Conservation (phyloP, 92 coral and sea anemone genomes). For the Palythoa heliodiscus region DNA sequence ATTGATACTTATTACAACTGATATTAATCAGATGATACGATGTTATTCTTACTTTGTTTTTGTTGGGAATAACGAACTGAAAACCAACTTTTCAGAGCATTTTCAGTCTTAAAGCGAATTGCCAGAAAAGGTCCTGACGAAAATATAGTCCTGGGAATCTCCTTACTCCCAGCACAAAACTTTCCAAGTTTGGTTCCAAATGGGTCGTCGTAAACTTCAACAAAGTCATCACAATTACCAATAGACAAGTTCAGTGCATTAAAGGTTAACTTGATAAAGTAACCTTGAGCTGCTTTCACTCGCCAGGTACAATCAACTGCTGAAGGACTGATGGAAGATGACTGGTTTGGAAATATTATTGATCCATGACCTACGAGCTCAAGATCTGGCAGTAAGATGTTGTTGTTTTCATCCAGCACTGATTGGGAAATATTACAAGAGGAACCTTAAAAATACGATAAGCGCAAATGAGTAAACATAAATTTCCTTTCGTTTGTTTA, state of each 20-base stretch:
- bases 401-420: constrained; percentile 23
- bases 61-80: constrained; percentile 16
- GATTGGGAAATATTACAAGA: constrained; percentile 27
- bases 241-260: constrained; percentile 25
- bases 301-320: constrained; percentile 40
- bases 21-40: too few relatives aligned
- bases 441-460: not conserved
- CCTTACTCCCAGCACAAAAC: constrained; percentile 10
- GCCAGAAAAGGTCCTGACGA: constrained; percentile 33
- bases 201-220: constrained; percentile 35
- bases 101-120: constrained; percentile 11
- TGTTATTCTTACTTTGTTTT: constrained; percentile 3
- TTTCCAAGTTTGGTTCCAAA: constrained; percentile 34
- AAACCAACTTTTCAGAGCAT: constrained; percentile 22
- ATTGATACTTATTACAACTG: too few relatives aligned
- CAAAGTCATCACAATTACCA: constrained; percentile 15
- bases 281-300: constrained; percentile 9
- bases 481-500: too few relatives aligned
- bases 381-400: constrained; percentile 29
- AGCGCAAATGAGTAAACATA: not conserved
- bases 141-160: not conserved
- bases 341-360: constrained; percentile 20
- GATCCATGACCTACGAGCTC: not conserved
- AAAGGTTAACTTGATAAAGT: not conserved
- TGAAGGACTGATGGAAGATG: not conserved